Evolutionary conservation across 1,140 invertebrate genomes (phyloP).

Genomic region (Episyrphus balteatus): DNA sequence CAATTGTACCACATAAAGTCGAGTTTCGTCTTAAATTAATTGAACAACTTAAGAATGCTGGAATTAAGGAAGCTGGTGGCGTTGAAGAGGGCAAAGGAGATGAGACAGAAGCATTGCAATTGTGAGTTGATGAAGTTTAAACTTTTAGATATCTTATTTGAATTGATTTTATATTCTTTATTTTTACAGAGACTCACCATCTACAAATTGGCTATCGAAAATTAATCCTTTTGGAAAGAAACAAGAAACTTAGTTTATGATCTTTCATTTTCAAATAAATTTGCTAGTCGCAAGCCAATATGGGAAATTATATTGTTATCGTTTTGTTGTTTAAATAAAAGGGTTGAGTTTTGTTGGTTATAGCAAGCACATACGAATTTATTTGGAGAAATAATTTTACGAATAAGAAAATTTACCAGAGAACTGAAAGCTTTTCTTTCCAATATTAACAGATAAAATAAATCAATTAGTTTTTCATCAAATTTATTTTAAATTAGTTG

Average conservation of each 20-base stretch:
- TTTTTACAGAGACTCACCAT: slow-evolving; percentile 16
- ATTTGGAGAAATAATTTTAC: too few species aligned
- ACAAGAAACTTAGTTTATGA: slow-evolving; percentile 43
- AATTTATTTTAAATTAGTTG: too few species aligned
- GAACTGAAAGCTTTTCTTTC: too few species aligned
- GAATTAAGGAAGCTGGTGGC: slow-evolving; percentile 35
- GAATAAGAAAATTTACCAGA: too few species aligned
- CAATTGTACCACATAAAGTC: slow-evolving; percentile 60
- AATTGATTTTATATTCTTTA: slow-evolving; percentile 2
- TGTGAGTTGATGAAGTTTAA: slow-evolving; percentile 19
- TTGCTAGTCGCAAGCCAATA: too few species aligned
- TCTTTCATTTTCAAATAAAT: too few species aligned
- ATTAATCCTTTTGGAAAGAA: slow-evolving; percentile 61
- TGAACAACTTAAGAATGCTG: slow-evolving; percentile 54
- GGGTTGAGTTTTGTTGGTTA: too few species aligned
- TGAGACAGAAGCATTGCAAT: slow-evolving; percentile 7
- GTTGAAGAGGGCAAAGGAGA: slow-evolving; percentile 7
- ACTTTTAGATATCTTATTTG: slow-evolving; percentile 16
- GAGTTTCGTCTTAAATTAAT: slow-evolving; percentile 62
- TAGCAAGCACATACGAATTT: too few species aligned
- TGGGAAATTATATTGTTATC: too few species aligned
- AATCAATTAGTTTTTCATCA: too few species aligned
- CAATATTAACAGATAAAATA: too few species aligned
- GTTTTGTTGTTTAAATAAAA: too few species aligned
- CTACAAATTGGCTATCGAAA: slow-evolving; percentile 52